Evolutionary conservation across 2,113 vertebrate genomes (phyloP).

Genomic region (Lagopus muta): DNA sequence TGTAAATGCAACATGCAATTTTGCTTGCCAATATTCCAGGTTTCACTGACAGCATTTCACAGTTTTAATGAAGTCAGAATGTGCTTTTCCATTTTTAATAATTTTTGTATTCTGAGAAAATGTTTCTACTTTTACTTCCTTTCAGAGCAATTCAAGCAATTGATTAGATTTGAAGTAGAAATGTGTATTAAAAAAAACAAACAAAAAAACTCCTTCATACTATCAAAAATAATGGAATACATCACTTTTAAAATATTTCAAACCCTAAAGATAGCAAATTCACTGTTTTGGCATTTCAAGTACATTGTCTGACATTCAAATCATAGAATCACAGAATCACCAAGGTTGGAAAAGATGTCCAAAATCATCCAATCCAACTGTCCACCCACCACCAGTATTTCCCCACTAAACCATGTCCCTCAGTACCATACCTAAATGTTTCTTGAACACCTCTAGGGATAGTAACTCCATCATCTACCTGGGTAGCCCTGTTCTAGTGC

Average conservation of each 20-base stretch:
- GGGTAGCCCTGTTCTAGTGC: too few relatives aligned
- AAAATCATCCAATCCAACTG: too few relatives aligned
- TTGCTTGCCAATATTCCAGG: background rate
- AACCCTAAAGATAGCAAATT: background rate
- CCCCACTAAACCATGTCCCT: too few relatives aligned
- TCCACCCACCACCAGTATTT: too few relatives aligned
- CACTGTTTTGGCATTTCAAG: conserved; percentile 6
- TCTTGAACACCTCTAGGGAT: too few relatives aligned
- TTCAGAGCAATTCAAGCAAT: background rate
- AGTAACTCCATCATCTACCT: too few relatives aligned
- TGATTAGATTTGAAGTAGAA: conserved; percentile 39
- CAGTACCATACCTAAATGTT: too few relatives aligned
- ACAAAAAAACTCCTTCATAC: background rate
- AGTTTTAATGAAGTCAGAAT: background rate
- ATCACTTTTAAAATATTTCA: conserved; percentile 24
- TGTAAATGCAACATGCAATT: background rate
- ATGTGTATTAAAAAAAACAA: background rate
- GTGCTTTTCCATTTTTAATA: background rate
- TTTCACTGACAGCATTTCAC: background rate
- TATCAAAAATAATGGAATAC: conserved; percentile 39
- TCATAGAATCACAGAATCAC: too few relatives aligned
- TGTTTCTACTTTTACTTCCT: background rate
- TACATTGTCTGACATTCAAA: background rate
- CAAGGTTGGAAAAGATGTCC: too few relatives aligned
- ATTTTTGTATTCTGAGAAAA: background rate